Evolutionary conservation across 2,113 vertebrate genomes (phyloP).

Genomic region (Microcebus lehilahytsara): DNA sequence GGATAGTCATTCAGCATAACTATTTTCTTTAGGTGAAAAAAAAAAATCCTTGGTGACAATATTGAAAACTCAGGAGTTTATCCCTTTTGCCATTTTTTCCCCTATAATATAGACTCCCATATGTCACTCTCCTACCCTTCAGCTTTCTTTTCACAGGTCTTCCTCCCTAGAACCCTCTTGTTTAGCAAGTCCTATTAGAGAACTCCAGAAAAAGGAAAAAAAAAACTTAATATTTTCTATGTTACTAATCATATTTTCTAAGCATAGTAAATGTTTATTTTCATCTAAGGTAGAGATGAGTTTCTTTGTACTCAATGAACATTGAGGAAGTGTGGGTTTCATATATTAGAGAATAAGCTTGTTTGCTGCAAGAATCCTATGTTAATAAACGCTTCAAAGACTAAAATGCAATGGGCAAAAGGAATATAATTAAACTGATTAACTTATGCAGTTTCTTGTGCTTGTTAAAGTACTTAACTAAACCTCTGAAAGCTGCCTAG

Average conservation of each 20-base stretch:
- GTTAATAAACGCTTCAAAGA: slow-evolving; percentile 45
- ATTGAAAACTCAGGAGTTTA: slow-evolving; percentile 32
- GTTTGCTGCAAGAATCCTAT: slow-evolving; percentile 12
- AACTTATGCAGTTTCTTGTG: slow-evolving; percentile 1
- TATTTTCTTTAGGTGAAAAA: slow-evolving; percentile 8
- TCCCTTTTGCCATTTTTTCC: not conserved
- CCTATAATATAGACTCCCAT: not conserved
- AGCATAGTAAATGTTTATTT: slow-evolving; percentile 22
- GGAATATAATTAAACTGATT: slow-evolving; percentile 17
- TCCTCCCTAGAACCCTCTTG: not conserved
- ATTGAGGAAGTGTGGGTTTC: not conserved
- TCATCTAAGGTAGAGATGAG: not conserved
- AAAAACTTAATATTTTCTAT: not conserved
- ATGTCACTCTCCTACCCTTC: not conserved
- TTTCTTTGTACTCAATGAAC: not conserved
- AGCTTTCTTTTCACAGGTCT: slow-evolving; percentile 3
- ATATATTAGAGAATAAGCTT: not conserved
- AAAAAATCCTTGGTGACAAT: not conserved
- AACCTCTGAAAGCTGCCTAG: slow-evolving; percentile 2
- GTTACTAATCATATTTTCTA: slow-evolving; percentile 22
- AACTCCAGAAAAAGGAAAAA: slow-evolving; percentile 20
- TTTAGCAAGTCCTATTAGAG: slow-evolving; percentile 19
- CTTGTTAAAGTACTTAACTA: slow-evolving; percentile 47
- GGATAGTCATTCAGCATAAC: not conserved
- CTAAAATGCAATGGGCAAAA: slow-evolving; percentile 28